phyloP scores from a whole-genome alignment of 2,797 vertebrate genomes.

The Otolemur crassicaudatus region DNA sequence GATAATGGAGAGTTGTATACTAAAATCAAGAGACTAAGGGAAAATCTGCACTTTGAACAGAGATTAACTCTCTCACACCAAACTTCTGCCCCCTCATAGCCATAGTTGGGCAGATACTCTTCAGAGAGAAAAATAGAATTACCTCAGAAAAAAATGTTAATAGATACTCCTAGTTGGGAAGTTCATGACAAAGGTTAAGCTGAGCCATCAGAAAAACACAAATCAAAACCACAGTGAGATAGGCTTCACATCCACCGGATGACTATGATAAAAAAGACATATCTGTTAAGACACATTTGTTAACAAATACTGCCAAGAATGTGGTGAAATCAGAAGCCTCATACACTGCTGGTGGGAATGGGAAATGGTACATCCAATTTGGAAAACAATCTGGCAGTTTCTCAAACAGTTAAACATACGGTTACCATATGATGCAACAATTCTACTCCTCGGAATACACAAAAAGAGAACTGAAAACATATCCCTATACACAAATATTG shows the following conservation, averaged over 20 bases:
- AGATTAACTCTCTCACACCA: not conserved
- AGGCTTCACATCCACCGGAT: constrained; percentile 22
- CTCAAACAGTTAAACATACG: not conserved
- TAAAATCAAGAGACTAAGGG: not conserved
- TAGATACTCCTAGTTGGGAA: not conserved
- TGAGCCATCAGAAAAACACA: constrained; percentile 50
- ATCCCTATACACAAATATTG: constrained; percentile 18
- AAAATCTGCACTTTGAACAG: not conserved
- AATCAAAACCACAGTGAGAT: constrained; percentile 43
- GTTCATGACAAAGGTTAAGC: constrained; percentile 26
- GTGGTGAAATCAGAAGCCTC: not conserved
- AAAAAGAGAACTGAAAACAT: constrained; percentile 48
- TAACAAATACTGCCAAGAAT: not conserved
- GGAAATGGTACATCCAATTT: not conserved
- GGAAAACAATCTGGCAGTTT: not conserved
- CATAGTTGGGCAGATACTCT: not conserved
- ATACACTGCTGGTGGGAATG: not conserved
- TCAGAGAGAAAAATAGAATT: not conserved
- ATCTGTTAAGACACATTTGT: not conserved
- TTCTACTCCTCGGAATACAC: not conserved
- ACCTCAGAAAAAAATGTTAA: not conserved
- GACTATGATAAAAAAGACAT: constrained; percentile 1
- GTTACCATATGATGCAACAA: not conserved
- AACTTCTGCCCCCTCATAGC: not conserved
- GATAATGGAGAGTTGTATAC: not conserved